phyloP scores from a whole-genome alignment of 2,797 vertebrate genomes.

The Siniperca obscura region DNA sequence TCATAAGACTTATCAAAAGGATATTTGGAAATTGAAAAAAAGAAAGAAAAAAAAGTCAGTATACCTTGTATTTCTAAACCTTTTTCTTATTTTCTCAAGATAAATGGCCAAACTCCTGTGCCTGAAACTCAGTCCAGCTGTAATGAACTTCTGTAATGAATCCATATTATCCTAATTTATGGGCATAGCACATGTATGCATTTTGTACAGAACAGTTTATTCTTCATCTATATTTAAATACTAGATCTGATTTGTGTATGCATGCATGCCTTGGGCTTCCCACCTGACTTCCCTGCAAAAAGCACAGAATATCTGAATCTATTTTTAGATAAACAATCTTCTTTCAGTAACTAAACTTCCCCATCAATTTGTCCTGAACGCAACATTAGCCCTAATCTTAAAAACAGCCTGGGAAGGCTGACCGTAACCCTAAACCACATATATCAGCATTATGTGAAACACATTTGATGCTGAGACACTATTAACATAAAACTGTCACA shows the following conservation, averaged over 20 bases:
- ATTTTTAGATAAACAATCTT: neutral
- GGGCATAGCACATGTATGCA: neutral
- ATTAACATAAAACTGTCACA: neutral
- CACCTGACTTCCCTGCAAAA: neutral
- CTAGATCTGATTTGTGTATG: neutral
- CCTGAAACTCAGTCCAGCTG: neutral
- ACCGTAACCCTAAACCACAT: neutral
- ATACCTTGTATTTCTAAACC: no score
- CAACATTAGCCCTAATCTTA: neutral
- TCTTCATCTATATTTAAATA: no score
- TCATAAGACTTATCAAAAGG: no score
- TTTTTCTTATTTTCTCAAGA: no score
- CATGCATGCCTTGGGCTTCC: neutral
- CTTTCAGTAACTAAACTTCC: neutral
- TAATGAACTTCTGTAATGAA: neutral
- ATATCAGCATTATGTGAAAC: neutral
- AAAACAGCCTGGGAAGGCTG: neutral
- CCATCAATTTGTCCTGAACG: neutral
- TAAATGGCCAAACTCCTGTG: neutral
- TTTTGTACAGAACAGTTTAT: neutral
- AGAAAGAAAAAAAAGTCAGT: no score
- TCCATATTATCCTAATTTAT: neutral
- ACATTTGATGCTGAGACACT: neutral
- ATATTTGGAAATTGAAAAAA: no score
- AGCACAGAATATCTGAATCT: neutral